Evolutionary conservation across 2,797 vertebrate genomes (phyloP).

Genomic region (Glossophaga mutica): DNA sequence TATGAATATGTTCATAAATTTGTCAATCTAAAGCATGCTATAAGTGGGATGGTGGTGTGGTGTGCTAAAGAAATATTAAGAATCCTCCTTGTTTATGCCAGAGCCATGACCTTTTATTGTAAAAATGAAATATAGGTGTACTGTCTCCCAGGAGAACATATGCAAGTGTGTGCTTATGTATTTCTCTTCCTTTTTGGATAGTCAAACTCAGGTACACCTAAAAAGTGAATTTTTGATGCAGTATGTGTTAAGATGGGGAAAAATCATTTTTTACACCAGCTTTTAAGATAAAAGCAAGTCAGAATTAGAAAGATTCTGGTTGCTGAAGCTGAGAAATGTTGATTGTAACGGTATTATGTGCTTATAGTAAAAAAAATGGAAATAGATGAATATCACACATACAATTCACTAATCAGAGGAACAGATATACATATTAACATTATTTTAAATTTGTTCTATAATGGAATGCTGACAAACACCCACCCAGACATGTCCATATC

Average conservation of each 20-base stretch:
- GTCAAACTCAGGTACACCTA: neutral
- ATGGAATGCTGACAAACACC: neutral
- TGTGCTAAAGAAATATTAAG: no score
- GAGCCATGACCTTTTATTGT: no score
- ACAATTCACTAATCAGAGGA: neutral
- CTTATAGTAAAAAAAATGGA: neutral
- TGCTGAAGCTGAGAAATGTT: neutral
- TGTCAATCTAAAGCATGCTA: no score
- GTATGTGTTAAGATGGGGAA: neutral
- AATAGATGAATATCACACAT: neutral
- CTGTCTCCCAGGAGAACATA: no score
- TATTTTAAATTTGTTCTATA: neutral
- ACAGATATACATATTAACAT: neutral
- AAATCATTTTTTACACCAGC: neutral
- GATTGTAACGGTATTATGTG: neutral
- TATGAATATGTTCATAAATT: no score
- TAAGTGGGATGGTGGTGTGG: no score
- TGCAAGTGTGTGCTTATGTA: neutral
- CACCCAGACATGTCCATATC: neutral
- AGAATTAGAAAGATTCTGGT: neutral
- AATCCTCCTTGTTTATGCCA: no score
- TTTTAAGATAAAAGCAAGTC: neutral
- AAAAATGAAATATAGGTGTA: no score
- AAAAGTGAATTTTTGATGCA: neutral
- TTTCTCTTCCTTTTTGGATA: neutral